Conservation (phyloP, 2,113 vertebrate genomes). For the Gopherus evgoodei region DNA sequence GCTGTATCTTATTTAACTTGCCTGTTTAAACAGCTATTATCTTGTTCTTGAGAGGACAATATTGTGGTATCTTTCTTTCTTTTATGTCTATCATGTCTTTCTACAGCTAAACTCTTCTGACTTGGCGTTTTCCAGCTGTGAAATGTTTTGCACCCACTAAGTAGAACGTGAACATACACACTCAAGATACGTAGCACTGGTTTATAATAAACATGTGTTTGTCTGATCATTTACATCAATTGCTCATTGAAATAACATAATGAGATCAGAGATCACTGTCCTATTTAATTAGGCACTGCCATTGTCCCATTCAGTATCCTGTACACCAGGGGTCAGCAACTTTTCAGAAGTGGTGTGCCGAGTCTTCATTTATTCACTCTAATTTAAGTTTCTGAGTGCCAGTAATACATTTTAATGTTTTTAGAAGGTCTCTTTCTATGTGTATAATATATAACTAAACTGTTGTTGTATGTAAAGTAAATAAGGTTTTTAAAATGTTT, state of each 20-base stretch:
- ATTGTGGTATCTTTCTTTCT: neutral
- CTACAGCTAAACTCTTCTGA: fast-evolving
- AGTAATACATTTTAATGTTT: too few relatives aligned
- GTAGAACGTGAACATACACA: fast-evolving
- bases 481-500: too few relatives aligned
- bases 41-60: neutral
- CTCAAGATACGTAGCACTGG: fast-evolving
- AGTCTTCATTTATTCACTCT: too few relatives aligned
- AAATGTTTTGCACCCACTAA: neutral
- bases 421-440: too few relatives aligned
- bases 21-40: neutral
- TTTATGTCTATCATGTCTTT: neutral
- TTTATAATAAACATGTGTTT: fast-evolving
- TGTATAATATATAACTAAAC: too few relatives aligned
- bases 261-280: neutral
- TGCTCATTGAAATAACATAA: fast-evolving
- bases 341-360: too few relatives aligned
- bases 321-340: neutral
- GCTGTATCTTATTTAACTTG: neutral
- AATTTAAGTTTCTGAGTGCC: too few relatives aligned
- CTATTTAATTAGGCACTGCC: fast-evolving
- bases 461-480: too few relatives aligned
- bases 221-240: fast-evolving
- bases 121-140: fast-evolving
- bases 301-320: fast-evolving